Conservation (phyloP, 2,113 vertebrate species). For the Phylloscopus trochilus region DNA sequence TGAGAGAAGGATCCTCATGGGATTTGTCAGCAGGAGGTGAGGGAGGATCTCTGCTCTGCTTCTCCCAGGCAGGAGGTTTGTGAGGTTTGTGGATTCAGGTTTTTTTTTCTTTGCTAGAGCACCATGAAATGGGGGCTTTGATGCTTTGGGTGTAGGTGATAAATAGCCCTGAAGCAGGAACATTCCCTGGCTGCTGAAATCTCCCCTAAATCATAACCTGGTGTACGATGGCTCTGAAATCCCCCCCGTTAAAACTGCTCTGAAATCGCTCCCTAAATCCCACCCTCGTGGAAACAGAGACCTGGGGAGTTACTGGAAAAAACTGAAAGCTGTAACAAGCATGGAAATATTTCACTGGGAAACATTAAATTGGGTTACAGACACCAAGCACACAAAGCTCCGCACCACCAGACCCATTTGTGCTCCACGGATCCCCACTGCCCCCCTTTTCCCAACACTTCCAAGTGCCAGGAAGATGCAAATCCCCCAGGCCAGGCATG, state of each 20-base stretch:
- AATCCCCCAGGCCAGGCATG: not conserved
- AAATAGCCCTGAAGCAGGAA: not conserved
- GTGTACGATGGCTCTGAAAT: not conserved
- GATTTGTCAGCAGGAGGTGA: not conserved
- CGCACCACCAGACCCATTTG: not conserved
- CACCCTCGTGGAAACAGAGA: not conserved
- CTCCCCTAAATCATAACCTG: not conserved
- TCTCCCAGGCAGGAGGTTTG: not conserved
- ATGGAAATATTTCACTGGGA: not conserved
- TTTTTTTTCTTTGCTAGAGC: not conserved
- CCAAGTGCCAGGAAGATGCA: not conserved
- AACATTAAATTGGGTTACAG: not conserved
- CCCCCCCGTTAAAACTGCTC: no score
- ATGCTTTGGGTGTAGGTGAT: not conserved
- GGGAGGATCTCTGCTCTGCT: not conserved
- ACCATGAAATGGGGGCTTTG: not conserved
- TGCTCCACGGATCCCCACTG: not conserved
- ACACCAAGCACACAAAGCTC: not conserved
- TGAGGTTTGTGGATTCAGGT: not conserved
- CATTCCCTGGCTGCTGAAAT: not conserved
- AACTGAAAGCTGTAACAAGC: not conserved
- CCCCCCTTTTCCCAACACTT: not conserved
- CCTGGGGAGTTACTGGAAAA: not conserved
- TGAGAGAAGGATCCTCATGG: not conserved
- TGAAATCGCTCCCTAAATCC: not conserved